A percentile compares a stretch with the other conserved stretches of the same genome.
phyloP scores from a whole-genome alignment of 1,140 invertebrate genomes.

The Cyclina sinensis region DNA sequence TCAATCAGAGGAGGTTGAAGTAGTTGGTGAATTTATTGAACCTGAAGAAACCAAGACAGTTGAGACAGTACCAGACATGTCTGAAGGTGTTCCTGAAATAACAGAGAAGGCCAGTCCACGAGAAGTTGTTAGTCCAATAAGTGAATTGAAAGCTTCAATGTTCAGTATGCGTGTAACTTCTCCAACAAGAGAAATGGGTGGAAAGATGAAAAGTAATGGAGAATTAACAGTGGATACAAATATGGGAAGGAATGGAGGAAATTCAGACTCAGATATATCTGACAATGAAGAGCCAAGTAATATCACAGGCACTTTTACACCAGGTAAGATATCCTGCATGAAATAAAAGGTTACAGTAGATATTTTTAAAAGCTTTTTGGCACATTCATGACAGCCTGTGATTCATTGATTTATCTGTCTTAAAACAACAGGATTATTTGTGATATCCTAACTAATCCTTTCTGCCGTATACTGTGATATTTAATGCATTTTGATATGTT shows the following conservation, averaged over 20 bases:
- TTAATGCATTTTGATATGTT: not conserved
- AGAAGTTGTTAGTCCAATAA: constrained; percentile 51
- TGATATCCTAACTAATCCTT: no score
- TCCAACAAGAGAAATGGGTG: constrained; percentile 12
- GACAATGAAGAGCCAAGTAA: constrained; percentile 57
- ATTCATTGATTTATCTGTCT: no score
- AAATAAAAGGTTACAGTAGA: no score
- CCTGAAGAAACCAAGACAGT: not conserved
- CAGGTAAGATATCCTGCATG: constrained; percentile 64
- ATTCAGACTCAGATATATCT: constrained; percentile 68
- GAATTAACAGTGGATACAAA: constrained; percentile 35
- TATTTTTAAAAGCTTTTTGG: no score
- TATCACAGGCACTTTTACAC: constrained; percentile 69
- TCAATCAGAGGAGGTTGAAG: not conserved
- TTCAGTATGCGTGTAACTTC: constrained; percentile 65
- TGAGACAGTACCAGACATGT: constrained; percentile 13
- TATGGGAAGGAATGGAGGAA: not conserved
- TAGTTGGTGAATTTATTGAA: constrained; percentile 16
- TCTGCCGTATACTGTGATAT: no score
- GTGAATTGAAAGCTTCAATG: constrained; percentile 48
- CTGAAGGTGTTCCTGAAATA: constrained; percentile 40
- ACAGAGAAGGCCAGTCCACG: constrained; percentile 55
- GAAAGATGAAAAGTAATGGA: constrained; percentile 12
- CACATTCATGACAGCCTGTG: no score
- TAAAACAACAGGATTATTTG: no score